phyloP scores from a whole-genome alignment of 2,113 vertebrate genomes.

The Cebus imitator region DNA sequence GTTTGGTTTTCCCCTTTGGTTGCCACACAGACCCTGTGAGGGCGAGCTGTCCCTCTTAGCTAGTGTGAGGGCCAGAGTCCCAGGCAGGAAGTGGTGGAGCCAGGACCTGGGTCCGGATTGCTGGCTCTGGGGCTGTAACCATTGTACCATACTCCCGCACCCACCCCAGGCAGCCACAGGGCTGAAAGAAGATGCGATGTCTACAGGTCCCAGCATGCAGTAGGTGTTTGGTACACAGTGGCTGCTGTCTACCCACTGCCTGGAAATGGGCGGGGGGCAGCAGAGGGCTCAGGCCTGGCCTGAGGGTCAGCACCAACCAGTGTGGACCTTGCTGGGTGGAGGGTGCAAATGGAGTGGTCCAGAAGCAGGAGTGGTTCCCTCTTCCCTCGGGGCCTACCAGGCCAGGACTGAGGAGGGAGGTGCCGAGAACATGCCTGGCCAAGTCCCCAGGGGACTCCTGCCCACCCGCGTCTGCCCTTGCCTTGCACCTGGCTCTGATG shows the following conservation, averaged over 20 bases:
- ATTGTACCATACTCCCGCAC: accelerated
- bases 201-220: neutral
- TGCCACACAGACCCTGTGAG: neutral
- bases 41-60: neutral
- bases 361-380: neutral
- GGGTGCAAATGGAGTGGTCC: neutral
- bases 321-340: neutral
- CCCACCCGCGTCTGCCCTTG: neutral
- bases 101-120: neutral
- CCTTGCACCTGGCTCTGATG: neutral
- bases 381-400: neutral
- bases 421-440: neutral
- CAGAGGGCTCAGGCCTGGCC: neutral
- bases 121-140: neutral
- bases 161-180: neutral
- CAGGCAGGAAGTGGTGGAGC: neutral
- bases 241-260: neutral
- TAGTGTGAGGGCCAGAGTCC: neutral
- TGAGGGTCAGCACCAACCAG: neutral
- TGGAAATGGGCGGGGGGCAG: neutral
- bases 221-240: neutral
- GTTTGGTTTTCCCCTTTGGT: neutral
- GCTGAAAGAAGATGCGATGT: neutral
- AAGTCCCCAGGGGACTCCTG: neutral
- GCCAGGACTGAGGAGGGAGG: neutral